Evolutionary conservation across 1,140 invertebrate species (phyloP), one percentile per base, ranked within the genome.

Genomic region (Wiebesia pumilae): DNA sequence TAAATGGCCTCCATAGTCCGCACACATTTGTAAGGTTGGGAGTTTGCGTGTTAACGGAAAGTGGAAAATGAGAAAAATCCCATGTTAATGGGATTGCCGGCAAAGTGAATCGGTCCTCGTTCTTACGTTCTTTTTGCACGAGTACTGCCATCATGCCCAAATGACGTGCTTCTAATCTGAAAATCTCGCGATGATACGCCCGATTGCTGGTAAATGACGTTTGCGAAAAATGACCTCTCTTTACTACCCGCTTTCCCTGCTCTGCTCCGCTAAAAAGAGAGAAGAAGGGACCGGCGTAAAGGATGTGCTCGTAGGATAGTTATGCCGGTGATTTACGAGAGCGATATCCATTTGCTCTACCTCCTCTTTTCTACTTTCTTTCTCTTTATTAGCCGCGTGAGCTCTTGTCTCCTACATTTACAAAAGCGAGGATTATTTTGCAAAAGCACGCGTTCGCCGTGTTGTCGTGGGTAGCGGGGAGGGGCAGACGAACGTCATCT

Each of bases 301-400:
- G 24, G 58, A 62, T 24, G 58, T 27, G 24, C 21, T 27, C 58
- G 24, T 62, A 27, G 24, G 40, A 38, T 77, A 43, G 73, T 77
- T 47, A n/a, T 27, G 73, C 35, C 40, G 16, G 47, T 58, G 67
- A 82, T 82, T 82, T 82, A 82, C 67, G 81, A 69, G 67, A 30
- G 38, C n/a, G 62, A 67, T 81, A 81, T 81, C 80, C 62, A 30
- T 33, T 79, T 24, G 47, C 43, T 54, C 10, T 10, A 38, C 10
- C 47, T 35, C 35, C 69, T n/a, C 27, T 65, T 54, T 82, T 21
- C n/a, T 21, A 30, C n/a, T 47, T 30, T 71, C 47, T 82, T 82
- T 47, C 54, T 43, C 62, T 82, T 82, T 71, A 69, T 82, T 82
- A 71, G 16, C 1, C 30, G 30, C 33, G 14, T 16, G 40, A 79